Conservation (phyloP, 1,140 invertebrate genomes). For the Schmidtea mediterranea region DNA sequence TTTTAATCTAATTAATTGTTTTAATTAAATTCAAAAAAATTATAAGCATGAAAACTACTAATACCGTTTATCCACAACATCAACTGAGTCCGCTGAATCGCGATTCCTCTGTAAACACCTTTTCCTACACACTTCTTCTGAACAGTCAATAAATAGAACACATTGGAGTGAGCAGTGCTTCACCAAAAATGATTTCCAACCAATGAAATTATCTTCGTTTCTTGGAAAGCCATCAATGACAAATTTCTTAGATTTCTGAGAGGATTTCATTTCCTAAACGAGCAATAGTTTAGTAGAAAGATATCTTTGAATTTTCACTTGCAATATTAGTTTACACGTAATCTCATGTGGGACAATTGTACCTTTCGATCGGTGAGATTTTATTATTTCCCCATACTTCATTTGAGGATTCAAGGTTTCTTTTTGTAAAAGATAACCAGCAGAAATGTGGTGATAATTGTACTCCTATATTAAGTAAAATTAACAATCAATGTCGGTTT, state of each 20-base stretch:
- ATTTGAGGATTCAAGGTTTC: slow-evolving; percentile 51
- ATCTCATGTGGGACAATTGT: slow-evolving; percentile 93
- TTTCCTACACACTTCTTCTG: background rate
- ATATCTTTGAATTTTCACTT: slow-evolving; percentile 32
- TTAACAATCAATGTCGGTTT: too few relatives aligned
- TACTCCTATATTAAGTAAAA: slow-evolving; percentile 34
- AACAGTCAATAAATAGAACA: background rate
- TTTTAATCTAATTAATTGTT: too few relatives aligned
- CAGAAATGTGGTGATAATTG: slow-evolving; percentile 79
- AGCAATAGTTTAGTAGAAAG: too few relatives aligned
- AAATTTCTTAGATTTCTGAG: slow-evolving; percentile 39
- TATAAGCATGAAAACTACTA: too few relatives aligned
- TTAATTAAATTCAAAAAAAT: too few relatives aligned
- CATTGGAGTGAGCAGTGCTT: background rate
- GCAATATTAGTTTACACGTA: slow-evolving; percentile 66
- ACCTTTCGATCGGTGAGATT: slow-evolving; percentile 64
- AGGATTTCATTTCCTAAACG: slow-evolving; percentile 36
- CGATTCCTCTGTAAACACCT: background rate
- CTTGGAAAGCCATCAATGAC: slow-evolving; percentile 93
- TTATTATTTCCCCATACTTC: slow-evolving; percentile 67
- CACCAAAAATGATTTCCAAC: slow-evolving; percentile 60
- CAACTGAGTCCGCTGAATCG: too few relatives aligned
- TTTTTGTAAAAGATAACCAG: slow-evolving; percentile 72
- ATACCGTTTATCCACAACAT: too few relatives aligned
- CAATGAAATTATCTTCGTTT: slow-evolving; percentile 79